These are phyloP conservation scores for Lipophrys pholis DNA, from an alignment of 2,113 vertebrate species.

Conservation along the genomic window DNA sequence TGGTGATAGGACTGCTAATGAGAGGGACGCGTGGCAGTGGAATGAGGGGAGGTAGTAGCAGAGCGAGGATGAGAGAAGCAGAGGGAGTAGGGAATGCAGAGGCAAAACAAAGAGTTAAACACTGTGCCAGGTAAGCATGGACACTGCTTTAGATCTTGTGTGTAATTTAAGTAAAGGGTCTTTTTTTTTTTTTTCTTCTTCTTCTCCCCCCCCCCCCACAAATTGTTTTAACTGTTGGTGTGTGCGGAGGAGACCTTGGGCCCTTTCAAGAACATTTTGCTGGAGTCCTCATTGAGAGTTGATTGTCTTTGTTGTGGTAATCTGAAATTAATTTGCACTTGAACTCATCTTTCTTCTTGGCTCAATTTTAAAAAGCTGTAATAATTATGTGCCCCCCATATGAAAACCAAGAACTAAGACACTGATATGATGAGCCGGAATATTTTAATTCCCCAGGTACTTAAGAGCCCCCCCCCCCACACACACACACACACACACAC, in stretches of 20 bases:
- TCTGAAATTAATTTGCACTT: slow-evolving; percentile 99
- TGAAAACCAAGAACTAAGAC: slow-evolving; percentile 92
- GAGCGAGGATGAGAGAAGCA: slow-evolving; percentile 3
- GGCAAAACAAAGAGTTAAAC: slow-evolving; percentile 28
- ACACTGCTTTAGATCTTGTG: slow-evolving; percentile 86
- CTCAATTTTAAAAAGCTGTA: slow-evolving; percentile 93
- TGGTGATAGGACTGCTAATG: slow-evolving; percentile 79
- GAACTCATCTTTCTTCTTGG: slow-evolving; percentile 98
- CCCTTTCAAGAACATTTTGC: slow-evolving; percentile 91
- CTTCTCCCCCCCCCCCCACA: slow-evolving; percentile 32
- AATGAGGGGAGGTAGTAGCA: slow-evolving; percentile 24
- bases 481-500: slow-evolving; percentile 60
- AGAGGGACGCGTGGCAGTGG: slow-evolving; percentile 62
- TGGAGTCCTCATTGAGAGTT: slow-evolving; percentile 89
- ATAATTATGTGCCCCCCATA: slow-evolving; percentile 91
- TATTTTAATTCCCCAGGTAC: slow-evolving; percentile 96
- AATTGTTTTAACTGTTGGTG: slow-evolving; percentile 76
- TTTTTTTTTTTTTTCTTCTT: slow-evolving; percentile 68
- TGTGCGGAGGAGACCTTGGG: slow-evolving; percentile 81
- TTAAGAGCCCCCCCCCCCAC: slow-evolving; percentile 76
- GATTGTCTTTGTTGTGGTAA: slow-evolving; percentile 99
- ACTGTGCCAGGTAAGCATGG: slow-evolving; percentile 81
- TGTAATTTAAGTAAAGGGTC: slow-evolving; percentile 91
- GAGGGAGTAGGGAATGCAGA: neutral
- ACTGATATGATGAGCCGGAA: slow-evolving; percentile 90